phyloP scores from a whole-genome alignment of 2,113 vertebrate species.

The Pithys albifrons region DNA sequence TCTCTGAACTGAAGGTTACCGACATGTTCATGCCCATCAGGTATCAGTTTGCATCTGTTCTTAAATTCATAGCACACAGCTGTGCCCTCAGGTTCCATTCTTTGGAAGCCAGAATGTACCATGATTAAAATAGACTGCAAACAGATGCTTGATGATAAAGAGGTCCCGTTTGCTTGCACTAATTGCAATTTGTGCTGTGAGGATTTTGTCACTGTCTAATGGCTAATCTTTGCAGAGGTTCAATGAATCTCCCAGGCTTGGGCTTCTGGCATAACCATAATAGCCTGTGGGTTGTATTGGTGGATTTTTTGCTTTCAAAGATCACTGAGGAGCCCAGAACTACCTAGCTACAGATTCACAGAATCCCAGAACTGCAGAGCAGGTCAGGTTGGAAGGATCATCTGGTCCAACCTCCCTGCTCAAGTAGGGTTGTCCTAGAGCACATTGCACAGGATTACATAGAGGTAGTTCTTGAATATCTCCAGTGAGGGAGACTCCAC shows the following conservation, averaged over 20 bases:
- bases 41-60: not conserved
- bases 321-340: not conserved
- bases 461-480: not conserved
- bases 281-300: not conserved
- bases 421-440: not conserved
- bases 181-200: not conserved
- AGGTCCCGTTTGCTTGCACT: not conserved
- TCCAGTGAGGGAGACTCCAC: not conserved
- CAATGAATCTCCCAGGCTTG: not conserved
- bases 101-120: not conserved
- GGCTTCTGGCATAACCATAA: not conserved
- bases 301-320: not conserved
- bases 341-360: not conserved
- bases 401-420: not conserved
- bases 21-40: not conserved
- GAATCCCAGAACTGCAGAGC: not conserved
- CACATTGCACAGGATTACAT: not conserved
- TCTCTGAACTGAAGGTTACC: not conserved
- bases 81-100: not conserved
- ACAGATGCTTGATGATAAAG: not conserved
- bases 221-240: not conserved
- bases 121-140: conserved; percentile 13
- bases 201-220: not conserved
- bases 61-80: not conserved
- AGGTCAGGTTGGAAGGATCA: not conserved